Percentiles rank a stretch among this genome's conserved stretches.
Conservation (phyloP, 2,797 vertebrate species). For the Spinus pinus region DNA sequence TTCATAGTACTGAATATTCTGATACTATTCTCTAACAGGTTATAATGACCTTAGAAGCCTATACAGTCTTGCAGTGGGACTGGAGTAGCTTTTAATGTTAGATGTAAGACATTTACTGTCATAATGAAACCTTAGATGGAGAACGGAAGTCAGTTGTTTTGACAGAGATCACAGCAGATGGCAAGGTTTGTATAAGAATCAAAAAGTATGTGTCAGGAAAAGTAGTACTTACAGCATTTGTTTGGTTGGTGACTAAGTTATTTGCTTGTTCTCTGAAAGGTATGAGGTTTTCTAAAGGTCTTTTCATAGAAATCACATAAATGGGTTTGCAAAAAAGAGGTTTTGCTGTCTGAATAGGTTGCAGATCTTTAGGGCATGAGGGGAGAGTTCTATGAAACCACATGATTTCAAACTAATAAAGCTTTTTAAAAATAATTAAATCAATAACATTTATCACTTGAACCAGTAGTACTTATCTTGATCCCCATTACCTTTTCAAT, state of each 20-base stretch:
- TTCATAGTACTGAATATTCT: background rate
- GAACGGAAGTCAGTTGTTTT: conserved; percentile 64
- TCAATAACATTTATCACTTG: background rate
- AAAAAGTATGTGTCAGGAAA: background rate
- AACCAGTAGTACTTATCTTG: background rate
- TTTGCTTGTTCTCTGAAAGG: background rate
- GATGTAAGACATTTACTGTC: conserved; percentile 17
- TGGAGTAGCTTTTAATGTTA: conserved; percentile 13
- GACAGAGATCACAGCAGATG: conserved; percentile 54
- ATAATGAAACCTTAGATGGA: conserved; percentile 65
- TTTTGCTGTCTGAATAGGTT: background rate
- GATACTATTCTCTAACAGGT: background rate
- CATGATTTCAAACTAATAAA: background rate
- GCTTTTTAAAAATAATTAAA: background rate
- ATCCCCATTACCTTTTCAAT: background rate
- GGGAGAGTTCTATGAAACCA: background rate
- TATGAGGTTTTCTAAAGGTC: background rate
- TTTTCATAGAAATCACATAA: background rate
- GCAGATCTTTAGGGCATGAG: background rate
- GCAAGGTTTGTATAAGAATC: background rate
- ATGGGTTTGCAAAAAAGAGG: background rate
- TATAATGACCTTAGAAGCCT: background rate
- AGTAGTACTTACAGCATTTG: background rate
- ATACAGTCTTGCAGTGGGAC: background rate
- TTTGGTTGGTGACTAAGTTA: conserved; percentile 11